A percentile compares a stretch with the other conserved stretches of the same genome.
Evolutionary conservation across 2,888 invertebrate species (phyloP).

Genomic region (Lycia hirtaria): DNA sequence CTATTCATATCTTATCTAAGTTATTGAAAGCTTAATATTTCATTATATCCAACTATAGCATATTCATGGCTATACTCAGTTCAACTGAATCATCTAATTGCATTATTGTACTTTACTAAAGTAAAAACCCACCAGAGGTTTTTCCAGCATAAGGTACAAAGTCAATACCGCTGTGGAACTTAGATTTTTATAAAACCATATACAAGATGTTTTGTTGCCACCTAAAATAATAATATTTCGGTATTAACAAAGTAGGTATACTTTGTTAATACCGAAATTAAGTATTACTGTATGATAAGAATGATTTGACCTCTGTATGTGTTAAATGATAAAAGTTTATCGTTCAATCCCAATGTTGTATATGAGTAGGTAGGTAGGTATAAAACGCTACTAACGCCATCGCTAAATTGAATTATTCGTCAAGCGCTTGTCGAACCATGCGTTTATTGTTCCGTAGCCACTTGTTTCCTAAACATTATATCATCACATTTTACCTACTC

Average conservation of each 20-base stretch:
- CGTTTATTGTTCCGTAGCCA: too few species aligned
- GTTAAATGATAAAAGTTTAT: background rate
- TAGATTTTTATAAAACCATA: background rate
- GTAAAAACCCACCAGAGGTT: constrained; percentile 42
- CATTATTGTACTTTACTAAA: constrained; percentile 4
- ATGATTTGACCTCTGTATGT: background rate
- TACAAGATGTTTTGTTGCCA: too few species aligned
- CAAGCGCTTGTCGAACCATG: too few species aligned
- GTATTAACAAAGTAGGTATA: too few species aligned
- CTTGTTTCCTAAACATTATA: too few species aligned
- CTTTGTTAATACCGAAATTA: background rate
- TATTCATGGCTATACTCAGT: constrained; percentile 14
- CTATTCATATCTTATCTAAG: too few species aligned
- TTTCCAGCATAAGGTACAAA: constrained; percentile 45
- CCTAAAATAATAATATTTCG: background rate
- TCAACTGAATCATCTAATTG: constrained; percentile 48
- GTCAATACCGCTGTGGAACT: constrained; percentile 1
- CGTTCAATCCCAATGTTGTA: background rate
- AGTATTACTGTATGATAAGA: background rate
- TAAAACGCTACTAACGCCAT: too few species aligned
- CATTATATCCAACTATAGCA: background rate
- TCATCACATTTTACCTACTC: too few species aligned
- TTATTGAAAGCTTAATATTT: background rate
- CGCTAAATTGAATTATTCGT: too few species aligned
- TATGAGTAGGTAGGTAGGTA: background rate